Evolutionary conservation across 2,888 invertebrate genomes (phyloP), one percentile per base, ranked within the genome.

Genomic region (Lamproptera curius): DNA sequence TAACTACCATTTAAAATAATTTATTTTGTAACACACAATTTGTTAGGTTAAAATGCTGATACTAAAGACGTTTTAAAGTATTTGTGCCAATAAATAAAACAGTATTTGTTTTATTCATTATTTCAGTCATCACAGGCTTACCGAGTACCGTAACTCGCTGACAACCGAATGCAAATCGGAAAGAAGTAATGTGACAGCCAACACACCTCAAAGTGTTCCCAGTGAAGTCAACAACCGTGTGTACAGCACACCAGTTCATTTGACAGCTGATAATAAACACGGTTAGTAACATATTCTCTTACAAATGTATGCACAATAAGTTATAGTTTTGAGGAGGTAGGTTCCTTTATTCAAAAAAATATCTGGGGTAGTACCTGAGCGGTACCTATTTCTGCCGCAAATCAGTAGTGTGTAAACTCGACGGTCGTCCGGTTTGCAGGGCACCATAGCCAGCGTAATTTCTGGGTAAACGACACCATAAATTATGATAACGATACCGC

Each of bases 131-230:
- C 77, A 76, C 33, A 73, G 76, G 4, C 54, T 83, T 5, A 78
- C 83, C 4, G 83, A 84, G 50, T 86, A 86, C 47, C 65, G 85
- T 1, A 86, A 87, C 57, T 84, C 86, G 0, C 46, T 87, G 2
- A 85, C 86, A 3, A 75, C 75, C 0, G 87, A 87, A 56, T 80
- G 81, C 49, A 86, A 87, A 48, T 84, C 87, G 0, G 86, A 86
- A 39, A 62, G 86, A 0, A 85, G 84, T 40, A 81, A 80, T 31
- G 76, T 65, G 0, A 77, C 83, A 0, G 76, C 67, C 0, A 78
- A 80, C 44, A 80, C 82, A 0, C 77, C 82, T 0, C 87, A 84
- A 45, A 75, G 76, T 41, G 70, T 63, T 0, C 76, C 80, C 0
- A 60, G 65, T 1, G 82, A 82, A 11, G 72, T 74, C n/a, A 77